Base-by-base conservation (phyloP, 1,140 invertebrate species). In the Fopius arisanus region DNA sequence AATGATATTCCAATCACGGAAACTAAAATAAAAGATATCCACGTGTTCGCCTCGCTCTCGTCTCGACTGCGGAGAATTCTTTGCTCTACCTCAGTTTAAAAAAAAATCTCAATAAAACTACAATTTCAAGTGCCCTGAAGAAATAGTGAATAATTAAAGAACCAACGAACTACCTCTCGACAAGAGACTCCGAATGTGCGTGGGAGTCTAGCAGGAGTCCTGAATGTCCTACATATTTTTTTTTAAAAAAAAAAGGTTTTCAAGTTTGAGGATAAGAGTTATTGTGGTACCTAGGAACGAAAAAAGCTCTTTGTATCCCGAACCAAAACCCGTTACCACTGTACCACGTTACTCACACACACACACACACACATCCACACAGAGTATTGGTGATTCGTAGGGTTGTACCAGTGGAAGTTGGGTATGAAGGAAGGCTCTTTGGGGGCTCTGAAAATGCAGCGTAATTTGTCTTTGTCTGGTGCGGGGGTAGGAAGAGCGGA, bases 381-480 rank as follows among this genome's bases (percentile, higher is more conserved):
- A 1, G 3, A 67, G 63, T 65, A 41, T 67, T 62, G 54, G 33
- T 54, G 16, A 51, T 40, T 74, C 74, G 73, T 74, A 77, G 77
- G 73, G 71, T n/a, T 69, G 75, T 68, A 70, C 63, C 70, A 73
- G 73, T 41, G 70, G 74, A 33, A 41, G 74, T 72, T 80, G 70
- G 78, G 76, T 59, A 62, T 67, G 69, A 76, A 73, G 67, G 77
- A 77, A 77, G 78, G 81, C 78, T 83, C 82, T 86, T 86, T 83
- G 84, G 85, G 41, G 84, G 82, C 82, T 85, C 83, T 84, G 86
- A 87, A 86, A 88, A 87, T 86, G 86, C 86, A 87, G 84, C 85
- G 86, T 87, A 86, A 88, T 88, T 88, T 88, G 85, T 87, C 86
- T 88, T 88, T 88, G 86, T 87, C 84, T 85, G 83, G 82, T 82